Conservation (phyloP, 2,888 invertebrate genomes). For the Acanthoscelides obtectus region DNA sequence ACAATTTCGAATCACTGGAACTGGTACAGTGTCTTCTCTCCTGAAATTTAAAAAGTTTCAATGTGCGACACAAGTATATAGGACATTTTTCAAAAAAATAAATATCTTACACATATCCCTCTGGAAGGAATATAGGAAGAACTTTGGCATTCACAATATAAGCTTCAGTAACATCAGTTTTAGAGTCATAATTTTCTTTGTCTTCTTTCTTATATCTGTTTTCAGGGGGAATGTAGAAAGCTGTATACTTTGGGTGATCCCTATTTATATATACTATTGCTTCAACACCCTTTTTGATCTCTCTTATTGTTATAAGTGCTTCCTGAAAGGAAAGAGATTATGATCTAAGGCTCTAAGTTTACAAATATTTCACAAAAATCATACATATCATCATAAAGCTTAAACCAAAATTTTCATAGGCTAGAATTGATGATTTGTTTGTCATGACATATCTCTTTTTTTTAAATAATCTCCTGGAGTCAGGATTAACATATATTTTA, state of each 20-base stretch:
- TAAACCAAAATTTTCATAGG: too few species aligned
- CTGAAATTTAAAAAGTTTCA: constrained; percentile 27
- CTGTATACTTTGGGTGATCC: constrained; percentile 53
- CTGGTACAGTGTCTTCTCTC: constrained; percentile 39
- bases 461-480: too few species aligned
- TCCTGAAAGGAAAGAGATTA: constrained; percentile 50
- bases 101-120: constrained; percentile 50
- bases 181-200: constrained; percentile 45
- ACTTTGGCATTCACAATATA: constrained; percentile 65
- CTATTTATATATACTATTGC: constrained; percentile 64
- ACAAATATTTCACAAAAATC: too few species aligned
- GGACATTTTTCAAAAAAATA: too few species aligned
- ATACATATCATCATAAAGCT: too few species aligned
- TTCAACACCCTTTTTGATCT: constrained; percentile 75
- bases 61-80: too few species aligned
- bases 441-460: too few species aligned
- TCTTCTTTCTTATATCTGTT: constrained; percentile 33
- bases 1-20: constrained; percentile 59
- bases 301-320: constrained; percentile 59
- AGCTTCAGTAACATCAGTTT: constrained; percentile 57
- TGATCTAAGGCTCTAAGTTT: too few species aligned
- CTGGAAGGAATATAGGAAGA: constrained; percentile 56
- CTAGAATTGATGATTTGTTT: too few species aligned
- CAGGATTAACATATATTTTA: too few species aligned
- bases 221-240: constrained; percentile 47